phyloP scores from a whole-genome alignment of 2,888 invertebrate species.

The Atrina japonica region DNA sequence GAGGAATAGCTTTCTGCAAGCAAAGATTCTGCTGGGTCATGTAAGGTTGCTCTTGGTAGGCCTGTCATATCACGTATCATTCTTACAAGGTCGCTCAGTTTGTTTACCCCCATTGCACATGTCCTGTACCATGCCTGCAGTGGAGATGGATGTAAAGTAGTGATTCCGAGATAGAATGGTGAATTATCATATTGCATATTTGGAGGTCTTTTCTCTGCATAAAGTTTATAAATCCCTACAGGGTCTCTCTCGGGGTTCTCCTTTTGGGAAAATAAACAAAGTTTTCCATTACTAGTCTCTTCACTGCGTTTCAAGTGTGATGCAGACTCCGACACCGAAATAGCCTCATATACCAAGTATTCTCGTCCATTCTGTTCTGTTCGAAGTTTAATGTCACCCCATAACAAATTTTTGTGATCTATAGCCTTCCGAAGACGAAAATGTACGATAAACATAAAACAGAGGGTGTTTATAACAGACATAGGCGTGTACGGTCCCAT shows the following conservation, averaged over 20 bases:
- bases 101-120: conserved; percentile 73
- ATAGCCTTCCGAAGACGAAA: conserved; percentile 70
- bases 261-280: conserved; percentile 54
- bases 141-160: conserved; percentile 58
- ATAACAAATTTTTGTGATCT: conserved; percentile 71
- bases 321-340: conserved; percentile 36
- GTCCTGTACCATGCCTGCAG: conserved; percentile 70
- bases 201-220: conserved; percentile 64
- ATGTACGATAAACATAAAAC: conserved; percentile 69
- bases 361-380: conserved; percentile 60
- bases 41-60: conserved; percentile 44
- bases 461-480: conserved; percentile 70
- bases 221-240: conserved; percentile 69
- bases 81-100: conserved; percentile 72
- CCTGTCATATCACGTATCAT: conserved; percentile 73
- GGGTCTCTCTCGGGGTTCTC: conserved; percentile 67
- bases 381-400: conserved; percentile 72
- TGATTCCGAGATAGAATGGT: conserved; percentile 72
- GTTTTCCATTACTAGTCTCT: conserved; percentile 14
- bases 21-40: conserved; percentile 29
- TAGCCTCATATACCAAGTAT: conserved; percentile 63
- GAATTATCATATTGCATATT: conserved; percentile 66
- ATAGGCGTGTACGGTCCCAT: conserved; percentile 73
- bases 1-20: conserved; percentile 36
- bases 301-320: conserved; percentile 20